Evolutionary conservation across 2,113 vertebrate genomes (phyloP).

Genomic region (Cinclus mexicanus): DNA sequence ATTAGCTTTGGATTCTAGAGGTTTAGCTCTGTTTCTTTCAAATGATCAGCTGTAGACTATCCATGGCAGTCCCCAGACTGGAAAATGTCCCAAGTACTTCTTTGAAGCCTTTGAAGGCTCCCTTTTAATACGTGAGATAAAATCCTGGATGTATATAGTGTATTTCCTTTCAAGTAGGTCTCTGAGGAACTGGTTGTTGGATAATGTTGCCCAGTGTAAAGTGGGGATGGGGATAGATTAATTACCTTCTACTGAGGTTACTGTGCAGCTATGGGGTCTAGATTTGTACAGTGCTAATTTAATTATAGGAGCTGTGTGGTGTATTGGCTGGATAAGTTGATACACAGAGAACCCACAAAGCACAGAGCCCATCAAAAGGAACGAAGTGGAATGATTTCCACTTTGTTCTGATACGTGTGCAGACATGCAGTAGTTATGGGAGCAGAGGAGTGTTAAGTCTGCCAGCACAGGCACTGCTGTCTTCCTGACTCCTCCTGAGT

Average conservation of each 20-base stretch:
- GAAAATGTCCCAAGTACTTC: neutral
- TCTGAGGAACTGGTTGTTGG: neutral
- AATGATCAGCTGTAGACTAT: neutral
- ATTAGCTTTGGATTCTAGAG: neutral
- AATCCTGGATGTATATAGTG: neutral
- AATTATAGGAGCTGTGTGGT: neutral
- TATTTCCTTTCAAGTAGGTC: neutral
- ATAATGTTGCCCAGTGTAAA: neutral
- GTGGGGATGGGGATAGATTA: neutral
- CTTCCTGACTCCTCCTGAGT: neutral
- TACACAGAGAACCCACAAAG: neutral
- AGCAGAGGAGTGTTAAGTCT: neutral
- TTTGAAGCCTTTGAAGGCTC: neutral
- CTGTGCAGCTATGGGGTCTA: neutral
- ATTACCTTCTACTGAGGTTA: neutral
- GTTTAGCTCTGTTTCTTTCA: neutral
- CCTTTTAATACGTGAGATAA: neutral
- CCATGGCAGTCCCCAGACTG: neutral
- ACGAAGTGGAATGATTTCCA: neutral
- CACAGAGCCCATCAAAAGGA: neutral
- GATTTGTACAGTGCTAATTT: neutral
- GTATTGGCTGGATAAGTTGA: neutral
- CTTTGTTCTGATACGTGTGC: neutral
- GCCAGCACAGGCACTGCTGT: neutral
- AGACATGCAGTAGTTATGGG: neutral